Evolutionary conservation across 2,113 vertebrate genomes (phyloP), one percentile per base, ranked within the genome.

Genomic region (Haemorhous mexicanus): DNA sequence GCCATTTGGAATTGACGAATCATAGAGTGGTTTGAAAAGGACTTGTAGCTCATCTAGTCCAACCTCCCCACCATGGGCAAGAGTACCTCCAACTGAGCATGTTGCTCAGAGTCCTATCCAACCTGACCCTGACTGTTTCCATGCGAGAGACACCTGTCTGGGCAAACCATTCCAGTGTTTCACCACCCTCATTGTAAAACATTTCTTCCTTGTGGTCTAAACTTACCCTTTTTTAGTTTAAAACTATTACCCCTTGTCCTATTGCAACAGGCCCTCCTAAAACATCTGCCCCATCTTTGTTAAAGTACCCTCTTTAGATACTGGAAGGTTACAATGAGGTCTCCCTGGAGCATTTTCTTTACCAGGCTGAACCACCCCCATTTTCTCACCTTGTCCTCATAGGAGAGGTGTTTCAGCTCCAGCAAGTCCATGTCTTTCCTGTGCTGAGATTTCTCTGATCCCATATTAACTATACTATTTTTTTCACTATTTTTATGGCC

Each of bases 21-120:
- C 55, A 47, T 28, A 6, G 43, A 37, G 13, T 28, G 6, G 15
- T 37, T 84, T 69, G 41, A 41, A 66, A 62, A 13, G 7, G 1
- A 53, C 1, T 39, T 53, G 15, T 13, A n/a, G 30, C 19, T 16
- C 13, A 19, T 16, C 16, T 44, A 28, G 18, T 53, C 39, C 49
- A 63, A 39, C 1, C 4, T 6, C 19, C 9, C 32, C 15, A 3
- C 11, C 9, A 6, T 2, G 2, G 24, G 10, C 28, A 70, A 22
- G 15, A 26, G 14, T 17, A 7, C 19, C 26, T 43, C 33, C 32
- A 47, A 4, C 23, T 16, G 18, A 35, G 13, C 18, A 59, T 6
- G 3, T 58, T 44, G 43, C 43, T 81, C 32, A 58, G 17, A 73
- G 20, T 35, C 15, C 23, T 1, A 0, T 59, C 21, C 16, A 63